These are phyloP conservation scores for Schizaphis graminum DNA, from an alignment of 2,888 invertebrate species.

Conservation along the genomic window DNA sequence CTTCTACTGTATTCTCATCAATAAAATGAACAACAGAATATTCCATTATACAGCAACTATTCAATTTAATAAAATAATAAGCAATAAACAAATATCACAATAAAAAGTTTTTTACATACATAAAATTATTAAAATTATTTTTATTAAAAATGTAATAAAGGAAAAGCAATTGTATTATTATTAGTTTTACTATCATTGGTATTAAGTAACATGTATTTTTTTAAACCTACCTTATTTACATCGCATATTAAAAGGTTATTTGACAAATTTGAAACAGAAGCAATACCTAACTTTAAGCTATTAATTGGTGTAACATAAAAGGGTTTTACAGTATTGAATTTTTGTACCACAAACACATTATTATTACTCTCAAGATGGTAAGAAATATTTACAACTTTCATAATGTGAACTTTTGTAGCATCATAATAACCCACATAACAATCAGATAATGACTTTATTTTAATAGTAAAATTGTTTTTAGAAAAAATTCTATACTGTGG, in stretches of 20 bases:
- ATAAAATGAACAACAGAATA: not conserved
- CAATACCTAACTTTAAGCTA: not conserved
- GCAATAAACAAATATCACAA: not conserved
- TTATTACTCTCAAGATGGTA: not conserved
- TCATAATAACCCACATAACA: constrained; percentile 10
- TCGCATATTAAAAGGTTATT: not conserved
- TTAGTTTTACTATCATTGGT: too few species aligned
- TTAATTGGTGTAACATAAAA: not conserved
- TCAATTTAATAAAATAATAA: not conserved
- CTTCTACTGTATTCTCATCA: not conserved
- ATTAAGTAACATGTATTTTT: not conserved
- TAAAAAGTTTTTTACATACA: not conserved
- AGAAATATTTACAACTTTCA: constrained; percentile 8
- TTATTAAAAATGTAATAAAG: constrained; percentile 2
- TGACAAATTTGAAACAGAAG: not conserved
- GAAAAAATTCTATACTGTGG: not conserved
- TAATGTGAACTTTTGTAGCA: not conserved
- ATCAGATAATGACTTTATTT: constrained; percentile 5
- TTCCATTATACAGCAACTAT: not conserved
- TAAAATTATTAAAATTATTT: too few species aligned
- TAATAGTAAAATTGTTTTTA: not conserved
- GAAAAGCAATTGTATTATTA: not conserved
- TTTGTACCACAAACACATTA: not conserved
- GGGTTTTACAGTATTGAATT: not conserved
- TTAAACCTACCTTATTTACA: not conserved